Evolutionary conservation across 2,888 invertebrate genomes (phyloP), one percentile per base, ranked within the genome.

Genomic region (Ophion slaviceki): DNA sequence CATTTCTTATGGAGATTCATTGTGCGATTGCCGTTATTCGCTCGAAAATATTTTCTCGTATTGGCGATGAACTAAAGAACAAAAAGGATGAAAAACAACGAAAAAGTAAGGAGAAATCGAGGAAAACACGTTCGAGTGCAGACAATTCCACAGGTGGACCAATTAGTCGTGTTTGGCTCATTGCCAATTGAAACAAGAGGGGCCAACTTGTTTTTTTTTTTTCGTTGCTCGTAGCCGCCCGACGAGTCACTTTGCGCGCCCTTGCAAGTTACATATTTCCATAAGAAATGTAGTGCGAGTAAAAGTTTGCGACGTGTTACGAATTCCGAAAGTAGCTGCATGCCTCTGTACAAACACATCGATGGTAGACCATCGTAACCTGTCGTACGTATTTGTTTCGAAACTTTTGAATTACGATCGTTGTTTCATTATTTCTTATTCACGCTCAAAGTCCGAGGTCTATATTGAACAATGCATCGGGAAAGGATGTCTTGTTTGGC

Each of bases 271-370:
- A 47, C 64, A 82, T 87, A 81, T 90, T 88, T 90, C 93, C 93
- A 93, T 93, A 93, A 93, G 93, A 93, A 93, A 93, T 93, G 93
- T 93, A 93, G 89, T 89, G 89, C 90, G 89, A 87, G 86, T 62
- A 74, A 89, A 36, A 71, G 85, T 87, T 86, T 89, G 61, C 61
- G 45, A 84, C 88, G 89, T 91, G 53, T 53, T 53, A 91, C 91
- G 91, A 93, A 91, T 92, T 92, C 90, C 61, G 61, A 91, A 92
- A 91, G 93, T 93, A 93, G 92, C 89, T 93, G 93, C 93, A 93
- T 93, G 93, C 88, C 89, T 47, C n/a, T 17, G 28, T 71, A 57
- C 20, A 32, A 47, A 68, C 32, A 78, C 53, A 70, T 47, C 71
- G 20, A 84, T 68, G 11, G 14, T 84, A 75, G 71, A 53, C 3